Conservation (phyloP, 2,797 vertebrate species). For the Tachyglossus aculeatus region DNA sequence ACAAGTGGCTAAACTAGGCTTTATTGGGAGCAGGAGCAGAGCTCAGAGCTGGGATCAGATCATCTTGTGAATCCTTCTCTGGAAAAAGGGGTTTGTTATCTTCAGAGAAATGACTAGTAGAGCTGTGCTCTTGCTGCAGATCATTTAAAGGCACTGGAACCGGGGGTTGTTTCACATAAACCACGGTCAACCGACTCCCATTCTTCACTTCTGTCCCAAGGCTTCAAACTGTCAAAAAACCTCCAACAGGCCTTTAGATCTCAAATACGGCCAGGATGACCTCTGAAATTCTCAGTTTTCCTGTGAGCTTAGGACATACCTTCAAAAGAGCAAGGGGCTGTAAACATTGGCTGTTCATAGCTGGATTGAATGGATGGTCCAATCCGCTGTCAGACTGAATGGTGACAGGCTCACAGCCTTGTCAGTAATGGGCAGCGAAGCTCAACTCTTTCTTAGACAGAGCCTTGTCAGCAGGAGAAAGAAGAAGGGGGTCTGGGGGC, state of each 20-base stretch:
- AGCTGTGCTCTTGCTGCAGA: background rate
- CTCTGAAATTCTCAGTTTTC: constrained; percentile 59
- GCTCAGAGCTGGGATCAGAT: too few species aligned
- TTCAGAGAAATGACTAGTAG: too few species aligned
- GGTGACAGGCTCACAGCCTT: constrained; percentile 37
- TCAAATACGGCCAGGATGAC: constrained; percentile 41
- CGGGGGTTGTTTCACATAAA: background rate
- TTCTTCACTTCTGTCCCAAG: constrained; percentile 28
- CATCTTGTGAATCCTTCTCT: too few species aligned
- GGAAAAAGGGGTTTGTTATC: too few species aligned
- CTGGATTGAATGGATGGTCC: constrained; percentile 32
- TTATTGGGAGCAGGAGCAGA: too few species aligned
- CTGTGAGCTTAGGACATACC: constrained; percentile 33
- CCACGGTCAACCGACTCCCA: constrained; percentile 59
- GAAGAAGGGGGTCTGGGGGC: background rate
- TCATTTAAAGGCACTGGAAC: constrained; percentile 8
- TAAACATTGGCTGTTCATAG: constrained; percentile 49
- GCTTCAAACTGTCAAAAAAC: constrained; percentile 52
- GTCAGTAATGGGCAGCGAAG: constrained; percentile 27
- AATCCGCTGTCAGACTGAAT: constrained; percentile 33
- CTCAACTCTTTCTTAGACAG: background rate
- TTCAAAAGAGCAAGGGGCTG: constrained; percentile 30
- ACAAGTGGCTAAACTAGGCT: too few species aligned
- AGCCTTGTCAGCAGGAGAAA: background rate
- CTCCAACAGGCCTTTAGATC: constrained; percentile 15